A percentile compares a stretch with the other conserved stretches of the same genome.
Evolutionary conservation across 2,113 vertebrate species (phyloP).

Genomic region (Scatophagus argus): DNA sequence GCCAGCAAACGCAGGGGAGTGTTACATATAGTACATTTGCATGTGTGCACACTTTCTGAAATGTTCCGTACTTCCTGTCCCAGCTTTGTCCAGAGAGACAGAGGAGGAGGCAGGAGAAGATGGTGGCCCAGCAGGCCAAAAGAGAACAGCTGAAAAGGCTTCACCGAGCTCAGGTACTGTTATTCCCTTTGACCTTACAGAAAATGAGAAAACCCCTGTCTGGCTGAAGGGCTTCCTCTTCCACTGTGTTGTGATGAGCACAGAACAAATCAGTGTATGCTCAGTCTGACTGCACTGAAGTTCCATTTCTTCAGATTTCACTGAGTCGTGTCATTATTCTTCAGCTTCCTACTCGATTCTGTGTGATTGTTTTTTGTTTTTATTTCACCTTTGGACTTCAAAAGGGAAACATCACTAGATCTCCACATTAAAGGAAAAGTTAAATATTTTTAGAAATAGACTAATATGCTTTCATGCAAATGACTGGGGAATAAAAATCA

Average conservation of each 20-base stretch:
- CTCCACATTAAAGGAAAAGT: background rate
- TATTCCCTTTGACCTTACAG: background rate
- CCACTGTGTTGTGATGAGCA: too few species aligned
- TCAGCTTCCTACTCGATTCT: background rate
- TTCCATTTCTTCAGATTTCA: background rate
- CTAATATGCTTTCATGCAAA: too few species aligned
- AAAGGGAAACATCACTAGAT: background rate
- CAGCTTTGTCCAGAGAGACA: conserved; percentile 79
- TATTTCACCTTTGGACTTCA: background rate
- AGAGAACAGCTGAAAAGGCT: conserved; percentile 93
- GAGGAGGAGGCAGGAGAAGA: conserved; percentile 86
- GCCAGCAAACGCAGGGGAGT: background rate
- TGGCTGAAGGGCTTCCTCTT: too few species aligned
- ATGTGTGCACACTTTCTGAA: background rate
- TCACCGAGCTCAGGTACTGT: conserved; percentile 92
- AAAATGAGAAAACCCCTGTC: background rate
- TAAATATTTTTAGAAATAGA: too few species aligned
- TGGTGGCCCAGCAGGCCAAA: conserved; percentile 86
- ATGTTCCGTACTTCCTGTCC: background rate
- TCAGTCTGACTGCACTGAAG: background rate
- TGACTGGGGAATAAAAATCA: too few species aligned
- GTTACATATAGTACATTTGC: background rate
- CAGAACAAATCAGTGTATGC: too few species aligned
- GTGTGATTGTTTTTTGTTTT: background rate
- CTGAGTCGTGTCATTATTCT: background rate